A percentile compares a stretch with the other conserved stretches of the same genome.
Evolutionary conservation across 2,888 invertebrate species (phyloP).

Genomic region (Deilephila porcellus): DNA sequence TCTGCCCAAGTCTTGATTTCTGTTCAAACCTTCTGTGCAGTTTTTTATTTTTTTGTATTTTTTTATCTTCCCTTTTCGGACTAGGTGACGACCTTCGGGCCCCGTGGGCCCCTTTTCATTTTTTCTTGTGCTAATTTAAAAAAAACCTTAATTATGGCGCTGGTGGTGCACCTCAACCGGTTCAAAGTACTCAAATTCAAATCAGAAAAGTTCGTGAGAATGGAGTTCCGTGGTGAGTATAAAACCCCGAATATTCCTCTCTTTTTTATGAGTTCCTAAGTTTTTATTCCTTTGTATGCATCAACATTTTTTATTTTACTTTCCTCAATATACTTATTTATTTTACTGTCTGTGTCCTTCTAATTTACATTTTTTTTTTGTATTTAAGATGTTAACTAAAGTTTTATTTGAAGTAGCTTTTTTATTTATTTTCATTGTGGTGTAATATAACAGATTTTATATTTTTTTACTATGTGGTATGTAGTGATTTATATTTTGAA

Average conservation of each 20-base stretch:
- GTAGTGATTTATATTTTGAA: too few species aligned
- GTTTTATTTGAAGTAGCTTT: too few species aligned
- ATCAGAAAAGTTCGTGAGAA: constrained; percentile 87
- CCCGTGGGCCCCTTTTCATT: constrained; percentile 3
- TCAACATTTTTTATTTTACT: neutral
- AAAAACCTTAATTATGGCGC: constrained; percentile 83
- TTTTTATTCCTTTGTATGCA: neutral
- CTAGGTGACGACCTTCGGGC: neutral
- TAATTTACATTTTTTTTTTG: neutral
- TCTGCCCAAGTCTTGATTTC: neutral
- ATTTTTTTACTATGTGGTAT: too few species aligned
- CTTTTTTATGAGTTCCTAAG: constrained; percentile 19
- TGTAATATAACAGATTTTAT: too few species aligned
- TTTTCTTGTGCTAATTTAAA: neutral
- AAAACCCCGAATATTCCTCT: neutral
- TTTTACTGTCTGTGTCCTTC: neutral
- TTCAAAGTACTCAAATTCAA: constrained; percentile 88
- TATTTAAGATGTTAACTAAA: neutral
- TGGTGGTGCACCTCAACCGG: constrained; percentile 87
- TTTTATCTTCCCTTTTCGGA: neutral
- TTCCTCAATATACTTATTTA: neutral
- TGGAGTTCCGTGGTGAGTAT: constrained; percentile 91
- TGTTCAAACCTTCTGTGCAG: neutral
- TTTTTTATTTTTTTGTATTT: neutral
- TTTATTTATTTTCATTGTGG: too few species aligned